Percentiles rank a stretch among this genome's conserved stretches.
These are phyloP conservation scores for Chondrilla cf. caribensis DNA, from an alignment of 37 sponge, comb jelly and placozoan species.

Conservation along the genomic window DNA sequence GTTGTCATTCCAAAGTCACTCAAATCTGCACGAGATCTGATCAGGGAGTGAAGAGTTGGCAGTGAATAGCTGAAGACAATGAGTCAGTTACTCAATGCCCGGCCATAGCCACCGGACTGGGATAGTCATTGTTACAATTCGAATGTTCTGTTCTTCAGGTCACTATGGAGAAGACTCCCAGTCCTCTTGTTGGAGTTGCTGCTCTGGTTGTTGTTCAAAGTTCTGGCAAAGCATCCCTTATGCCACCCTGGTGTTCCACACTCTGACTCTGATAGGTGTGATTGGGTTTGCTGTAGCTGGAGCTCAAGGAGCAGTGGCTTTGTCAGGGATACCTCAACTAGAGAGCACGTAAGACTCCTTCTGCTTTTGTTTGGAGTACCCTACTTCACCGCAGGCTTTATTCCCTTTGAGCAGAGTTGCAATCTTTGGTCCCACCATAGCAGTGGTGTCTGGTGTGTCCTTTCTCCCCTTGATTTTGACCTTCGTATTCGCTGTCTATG, in stretches of 20 bases:
- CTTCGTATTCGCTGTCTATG: constrained; percentile 52
- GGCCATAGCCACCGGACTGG: too few species aligned
- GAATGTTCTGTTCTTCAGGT: too few species aligned
- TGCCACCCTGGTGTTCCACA: constrained; percentile 49
- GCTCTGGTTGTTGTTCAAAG: constrained; percentile 48
- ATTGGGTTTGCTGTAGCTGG: constrained; percentile 62
- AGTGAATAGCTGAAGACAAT: too few species aligned
- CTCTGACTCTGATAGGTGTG: constrained; percentile 54
- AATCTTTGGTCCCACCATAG: constrained; percentile 46
- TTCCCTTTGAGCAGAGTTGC: constrained; percentile 26
- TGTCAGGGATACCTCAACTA: constrained; percentile 9
- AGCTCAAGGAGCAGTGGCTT: constrained; percentile 39
- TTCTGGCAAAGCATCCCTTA: constrained; percentile 79
- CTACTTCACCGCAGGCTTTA: neutral
- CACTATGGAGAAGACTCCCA: too few species aligned
- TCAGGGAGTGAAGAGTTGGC: too few species aligned
- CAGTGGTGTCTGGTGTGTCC: constrained; percentile 30
- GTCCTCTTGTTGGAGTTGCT: neutral
- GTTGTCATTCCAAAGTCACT: too few species aligned
- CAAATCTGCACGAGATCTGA: too few species aligned
- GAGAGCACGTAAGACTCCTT: constrained; percentile 40
- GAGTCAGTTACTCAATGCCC: too few species aligned
- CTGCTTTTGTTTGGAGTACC: neutral
- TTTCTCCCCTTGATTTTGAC: constrained; percentile 45
- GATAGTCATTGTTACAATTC: too few species aligned